These are phyloP conservation scores for Bugulina stolonifera DNA, from an alignment of 2,888 invertebrate species.

Conservation along the genomic window DNA sequence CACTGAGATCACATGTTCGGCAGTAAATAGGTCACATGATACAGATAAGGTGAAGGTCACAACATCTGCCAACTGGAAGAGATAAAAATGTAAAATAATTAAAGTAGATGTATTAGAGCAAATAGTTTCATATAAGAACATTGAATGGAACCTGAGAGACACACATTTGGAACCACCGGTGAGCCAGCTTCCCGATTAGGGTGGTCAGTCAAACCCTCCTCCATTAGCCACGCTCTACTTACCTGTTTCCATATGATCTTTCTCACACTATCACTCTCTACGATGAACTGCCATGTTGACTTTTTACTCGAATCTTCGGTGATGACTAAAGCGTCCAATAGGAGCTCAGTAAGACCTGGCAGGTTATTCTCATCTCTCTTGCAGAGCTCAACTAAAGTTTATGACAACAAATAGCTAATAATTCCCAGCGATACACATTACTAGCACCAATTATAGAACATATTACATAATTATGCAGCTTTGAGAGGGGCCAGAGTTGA, in stretches of 20 bases:
- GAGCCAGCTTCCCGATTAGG: too few species aligned
- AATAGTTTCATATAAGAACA: too few species aligned
- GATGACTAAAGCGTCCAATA: neutral
- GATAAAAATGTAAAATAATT: too few species aligned
- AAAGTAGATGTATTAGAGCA: too few species aligned
- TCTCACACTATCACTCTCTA: neutral
- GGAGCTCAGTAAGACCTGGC: neutral
- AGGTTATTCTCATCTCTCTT: neutral
- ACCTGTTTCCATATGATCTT: slow-evolving; percentile 1
- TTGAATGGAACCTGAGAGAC: too few species aligned
- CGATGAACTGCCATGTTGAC: neutral
- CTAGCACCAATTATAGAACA: neutral
- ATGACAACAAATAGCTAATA: neutral
- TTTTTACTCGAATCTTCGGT: neutral
- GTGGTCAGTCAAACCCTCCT: too few species aligned
- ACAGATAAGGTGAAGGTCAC: neutral
- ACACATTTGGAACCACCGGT: too few species aligned
- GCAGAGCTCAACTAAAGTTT: neutral
- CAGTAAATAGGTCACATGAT: neutral
- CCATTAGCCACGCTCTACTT: too few species aligned
- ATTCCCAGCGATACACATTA: neutral
- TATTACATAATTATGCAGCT: neutral
- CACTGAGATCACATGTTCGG: neutral
- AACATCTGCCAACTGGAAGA: neutral
- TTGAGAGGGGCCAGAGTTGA: too few species aligned